Conservation (phyloP, 1,140 invertebrate species). For the Drosophila bocki region DNA sequence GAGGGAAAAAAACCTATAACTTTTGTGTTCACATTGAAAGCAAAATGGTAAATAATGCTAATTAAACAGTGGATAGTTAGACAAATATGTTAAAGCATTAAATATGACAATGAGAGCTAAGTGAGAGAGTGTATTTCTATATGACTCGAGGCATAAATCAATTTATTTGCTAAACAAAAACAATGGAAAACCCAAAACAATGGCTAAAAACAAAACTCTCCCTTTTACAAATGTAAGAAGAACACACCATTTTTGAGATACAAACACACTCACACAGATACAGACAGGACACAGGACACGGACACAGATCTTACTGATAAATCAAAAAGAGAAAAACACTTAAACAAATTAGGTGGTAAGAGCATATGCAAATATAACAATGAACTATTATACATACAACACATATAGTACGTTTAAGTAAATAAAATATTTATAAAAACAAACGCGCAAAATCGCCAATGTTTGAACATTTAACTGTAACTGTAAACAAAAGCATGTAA, state of each 20-base stretch:
- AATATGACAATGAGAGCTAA: constrained; percentile 59
- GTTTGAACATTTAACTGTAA: constrained; percentile 63
- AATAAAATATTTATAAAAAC: constrained; percentile 81
- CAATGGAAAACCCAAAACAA: constrained; percentile 45
- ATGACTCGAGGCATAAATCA: constrained; percentile 74
- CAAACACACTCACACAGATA: constrained; percentile 27
- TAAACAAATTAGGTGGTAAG: constrained; percentile 81
- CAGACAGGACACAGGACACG: constrained; percentile 16
- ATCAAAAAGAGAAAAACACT: constrained; percentile 74
- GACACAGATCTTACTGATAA: constrained; percentile 68
- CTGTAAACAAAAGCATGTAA: constrained; percentile 53
- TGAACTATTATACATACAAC: constrained; percentile 83
- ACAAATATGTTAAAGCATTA: constrained; percentile 82
- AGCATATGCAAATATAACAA: constrained; percentile 80
- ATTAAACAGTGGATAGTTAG: constrained; percentile 76
- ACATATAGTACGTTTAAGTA: constrained; percentile 78
- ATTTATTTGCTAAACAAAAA: constrained; percentile 69
- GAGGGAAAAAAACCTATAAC: constrained; percentile 30
- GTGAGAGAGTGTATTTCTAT: constrained; percentile 44
- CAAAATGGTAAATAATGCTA: constrained; percentile 65
- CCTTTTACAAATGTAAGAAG: constrained; percentile 53
- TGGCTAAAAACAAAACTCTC: constrained; percentile 41
- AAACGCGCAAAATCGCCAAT: constrained; percentile 56
- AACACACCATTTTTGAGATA: constrained; percentile 42
- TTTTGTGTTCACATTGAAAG: constrained; percentile 78